A percentile compares a stretch with the other conserved stretches of the same genome.
Conservation (phyloP, 2,113 vertebrate species). For the Neodontobutis hainanensis region DNA sequence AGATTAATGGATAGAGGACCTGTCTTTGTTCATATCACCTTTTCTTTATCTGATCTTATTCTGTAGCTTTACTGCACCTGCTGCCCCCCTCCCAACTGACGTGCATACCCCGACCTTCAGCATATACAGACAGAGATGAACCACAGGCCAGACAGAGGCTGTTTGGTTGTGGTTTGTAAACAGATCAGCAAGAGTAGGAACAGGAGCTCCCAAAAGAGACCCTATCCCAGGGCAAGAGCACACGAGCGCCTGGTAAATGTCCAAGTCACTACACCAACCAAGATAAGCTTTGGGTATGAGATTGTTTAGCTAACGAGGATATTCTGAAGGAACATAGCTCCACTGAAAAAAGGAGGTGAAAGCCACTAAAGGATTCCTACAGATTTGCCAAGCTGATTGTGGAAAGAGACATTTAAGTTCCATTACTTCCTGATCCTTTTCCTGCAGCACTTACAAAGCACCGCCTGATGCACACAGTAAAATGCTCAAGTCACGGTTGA, state of each 20-base stretch:
- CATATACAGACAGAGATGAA: constrained; percentile 71
- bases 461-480: constrained; percentile 18
- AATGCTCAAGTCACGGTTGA: constrained; percentile 37
- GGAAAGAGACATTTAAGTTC: too few relatives aligned
- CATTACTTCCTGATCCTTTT: too few relatives aligned
- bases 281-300: constrained; percentile 62
- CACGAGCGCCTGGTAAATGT: constrained; percentile 55
- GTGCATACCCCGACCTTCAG: constrained; percentile 37
- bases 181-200: constrained; percentile 68
- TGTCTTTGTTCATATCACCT: neutral
- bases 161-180: constrained; percentile 73
- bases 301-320: constrained; percentile 42
- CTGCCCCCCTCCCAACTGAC: constrained; percentile 38
- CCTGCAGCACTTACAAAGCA: constrained; percentile 3
- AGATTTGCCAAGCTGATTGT: too few relatives aligned
- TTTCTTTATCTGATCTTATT: neutral
- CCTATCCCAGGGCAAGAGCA: constrained; percentile 42
- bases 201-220: constrained; percentile 67
- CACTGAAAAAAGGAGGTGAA: constrained; percentile 25
- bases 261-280: constrained; percentile 27
- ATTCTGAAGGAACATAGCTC: constrained; percentile 26
- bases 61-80: constrained; percentile 64
- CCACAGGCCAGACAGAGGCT: constrained; percentile 58
- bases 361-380: neutral
- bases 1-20: neutral